Conservation (phyloP, 2,797 vertebrate species). For the Lophotriccus pileatus region DNA sequence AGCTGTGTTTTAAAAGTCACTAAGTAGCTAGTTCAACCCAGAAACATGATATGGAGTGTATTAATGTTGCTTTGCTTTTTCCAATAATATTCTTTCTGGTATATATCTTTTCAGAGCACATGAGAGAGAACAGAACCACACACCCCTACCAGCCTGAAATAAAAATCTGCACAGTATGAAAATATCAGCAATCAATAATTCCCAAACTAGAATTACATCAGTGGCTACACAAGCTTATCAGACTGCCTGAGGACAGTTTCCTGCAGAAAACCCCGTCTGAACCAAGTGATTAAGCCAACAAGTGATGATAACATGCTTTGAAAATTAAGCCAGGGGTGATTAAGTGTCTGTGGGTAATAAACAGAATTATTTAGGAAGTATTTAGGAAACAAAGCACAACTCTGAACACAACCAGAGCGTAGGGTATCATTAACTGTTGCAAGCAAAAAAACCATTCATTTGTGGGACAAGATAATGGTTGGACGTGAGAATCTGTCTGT, state of each 20-base stretch:
- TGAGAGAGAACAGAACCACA: background rate
- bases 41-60: background rate
- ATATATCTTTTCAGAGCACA: background rate
- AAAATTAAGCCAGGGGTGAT: conserved; percentile 70
- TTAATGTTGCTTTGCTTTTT: background rate
- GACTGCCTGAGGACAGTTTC: conserved; percentile 59
- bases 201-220: conserved; percentile 53
- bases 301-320: conserved; percentile 70
- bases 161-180: conserved; percentile 21
- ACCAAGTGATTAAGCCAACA: conserved; percentile 50
- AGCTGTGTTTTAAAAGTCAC: background rate
- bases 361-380: conserved; percentile 49
- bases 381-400: conserved; percentile 50
- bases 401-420: background rate
- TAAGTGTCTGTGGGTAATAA: conserved; percentile 63
- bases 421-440: background rate
- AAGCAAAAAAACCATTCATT: background rate
- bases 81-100: background rate
- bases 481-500: background rate
- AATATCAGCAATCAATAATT: conserved; percentile 62
- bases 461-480: background rate
- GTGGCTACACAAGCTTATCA: conserved; percentile 31
- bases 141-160: background rate
- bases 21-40: background rate
- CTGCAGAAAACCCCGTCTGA: conserved; percentile 61